phyloP scores from a whole-genome alignment of 2,797 vertebrate genomes.

The Neoniphon sammara region DNA sequence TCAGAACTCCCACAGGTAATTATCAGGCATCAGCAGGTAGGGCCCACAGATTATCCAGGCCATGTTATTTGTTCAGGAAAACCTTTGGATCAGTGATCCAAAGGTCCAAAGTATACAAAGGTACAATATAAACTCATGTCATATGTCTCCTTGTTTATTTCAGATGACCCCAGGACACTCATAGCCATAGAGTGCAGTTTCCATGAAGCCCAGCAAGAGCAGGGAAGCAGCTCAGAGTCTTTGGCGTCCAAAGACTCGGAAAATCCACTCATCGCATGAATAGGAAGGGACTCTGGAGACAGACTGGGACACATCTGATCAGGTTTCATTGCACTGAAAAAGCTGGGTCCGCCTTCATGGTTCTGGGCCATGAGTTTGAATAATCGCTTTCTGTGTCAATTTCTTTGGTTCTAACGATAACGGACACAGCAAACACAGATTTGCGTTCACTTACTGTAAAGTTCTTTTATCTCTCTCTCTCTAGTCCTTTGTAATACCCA shows the following conservation, averaged over 20 bases:
- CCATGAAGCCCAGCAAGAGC: slow-evolving; percentile 90
- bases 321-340: background rate
- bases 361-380: background rate
- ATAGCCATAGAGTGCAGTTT: slow-evolving; percentile 87
- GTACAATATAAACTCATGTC: background rate
- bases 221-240: slow-evolving; percentile 83
- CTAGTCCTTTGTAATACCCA: background rate
- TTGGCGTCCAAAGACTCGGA: slow-evolving; percentile 70
- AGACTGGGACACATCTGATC: background rate
- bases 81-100: no score
- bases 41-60: background rate
- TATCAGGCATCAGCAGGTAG: background rate
- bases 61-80: background rate
- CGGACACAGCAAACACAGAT: background rate
- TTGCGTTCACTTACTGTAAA: background rate
- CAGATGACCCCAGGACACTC: slow-evolving; percentile 72
- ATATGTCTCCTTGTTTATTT: background rate
- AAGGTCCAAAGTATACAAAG: no score
- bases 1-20: slow-evolving; percentile 68
- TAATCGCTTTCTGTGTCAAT: background rate
- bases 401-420: background rate
- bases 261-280: slow-evolving; percentile 69
- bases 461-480: background rate
- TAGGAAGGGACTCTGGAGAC: background rate
- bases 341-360: background rate